Evolutionary conservation across 2,888 invertebrate genomes (phyloP), one percentile per base, ranked within the genome.

Genomic region (Clostera curtula): DNA sequence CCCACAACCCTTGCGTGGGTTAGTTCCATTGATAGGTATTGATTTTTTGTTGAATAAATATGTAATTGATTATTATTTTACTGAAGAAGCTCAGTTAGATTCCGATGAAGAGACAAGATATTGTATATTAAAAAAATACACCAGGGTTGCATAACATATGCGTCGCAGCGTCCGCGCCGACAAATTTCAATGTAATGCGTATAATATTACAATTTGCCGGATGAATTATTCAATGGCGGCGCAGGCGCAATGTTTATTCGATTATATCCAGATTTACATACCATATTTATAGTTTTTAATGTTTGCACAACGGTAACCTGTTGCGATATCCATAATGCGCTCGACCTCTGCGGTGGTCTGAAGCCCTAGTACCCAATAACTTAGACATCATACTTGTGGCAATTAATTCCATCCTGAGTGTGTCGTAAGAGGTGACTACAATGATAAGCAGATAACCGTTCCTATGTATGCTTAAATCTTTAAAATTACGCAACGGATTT

Each of bases 131-230:
- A 31, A 42, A 42, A 43, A 36, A 40, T 49, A 35, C 43, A 32
- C 36, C 40, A 30, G 36, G 32, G 33, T 36, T 41, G 39, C 46
- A 49, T 50, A 54, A 53, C 40, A 44, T 48, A 53, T 49, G 49
- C 47, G 31, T 42, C 35, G 31, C 38, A 49, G 62, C 58, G 54
- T 50, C 38, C 37, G 25, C 36, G 36, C 57, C 61, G 76, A 74
- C 76, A 70, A 75, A 74, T 75, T 62, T 69, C 66, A 56, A 59
- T 55, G 64, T 66, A 67, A 63, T 63, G 61, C 56, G 73, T 69
- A 76, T 77, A 76, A 77, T 72, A 73, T 69, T 65, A 72, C 76
- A 72, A 77, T 80, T 73, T 72, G 70, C 67, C 51, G 51, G 43
- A 68, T 79, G 79, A 77, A 80, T 80, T 61, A 82, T 82, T 67